phyloP scores from a whole-genome alignment of 2,113 vertebrate genomes.

The Bos taurus region ARS-UCD2.0 NC_037334.1:102933001-102933500 shows the following conservation, averaged over 20 bases:
- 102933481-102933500: background rate
- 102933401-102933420: background rate
- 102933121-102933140: background rate
- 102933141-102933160: background rate
- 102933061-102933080: background rate
- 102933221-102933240: background rate
- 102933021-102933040: background rate
- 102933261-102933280: background rate
- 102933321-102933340: background rate
- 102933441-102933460: background rate
- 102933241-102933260: background rate
- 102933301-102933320: background rate
- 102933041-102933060: background rate
- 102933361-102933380: background rate
- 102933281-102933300: background rate
- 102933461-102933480: background rate
- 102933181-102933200: background rate
- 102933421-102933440: background rate
- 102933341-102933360: background rate
- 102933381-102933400: background rate
- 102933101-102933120: background rate
- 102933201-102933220: background rate
- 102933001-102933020: background rate
- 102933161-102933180: background rate
- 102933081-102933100: background rate